phyloP scores from a whole-genome alignment of 2,888 invertebrate genomes.

The Sycophila texana region DNA sequence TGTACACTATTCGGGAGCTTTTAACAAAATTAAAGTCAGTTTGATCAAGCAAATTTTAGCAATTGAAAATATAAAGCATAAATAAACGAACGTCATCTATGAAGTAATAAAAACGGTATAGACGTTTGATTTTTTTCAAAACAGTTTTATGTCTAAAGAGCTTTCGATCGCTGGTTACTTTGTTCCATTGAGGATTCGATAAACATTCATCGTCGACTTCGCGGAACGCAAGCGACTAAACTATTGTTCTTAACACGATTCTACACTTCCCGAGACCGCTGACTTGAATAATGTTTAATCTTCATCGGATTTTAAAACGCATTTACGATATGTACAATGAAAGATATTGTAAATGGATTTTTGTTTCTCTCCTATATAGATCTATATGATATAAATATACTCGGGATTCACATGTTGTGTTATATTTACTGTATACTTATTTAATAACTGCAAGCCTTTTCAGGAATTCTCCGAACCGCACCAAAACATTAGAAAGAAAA shows the following conservation, averaged over 20 bases:
- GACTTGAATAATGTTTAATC: slow-evolving; percentile 53
- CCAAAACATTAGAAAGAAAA: slow-evolving; percentile 47
- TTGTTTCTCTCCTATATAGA: slow-evolving; percentile 27
- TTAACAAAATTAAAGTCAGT: slow-evolving; percentile 4
- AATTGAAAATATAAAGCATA: slow-evolving; percentile 28
- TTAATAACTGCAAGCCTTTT: slow-evolving; percentile 48
- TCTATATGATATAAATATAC: slow-evolving; percentile 52
- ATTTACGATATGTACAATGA: slow-evolving; percentile 74
- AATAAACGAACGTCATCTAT: slow-evolving; percentile 26
- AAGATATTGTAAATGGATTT: slow-evolving; percentile 64
- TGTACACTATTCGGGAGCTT: neutral
- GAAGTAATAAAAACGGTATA: slow-evolving; percentile 32
- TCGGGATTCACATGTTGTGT: slow-evolving; percentile 50
- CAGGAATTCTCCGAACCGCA: slow-evolving; percentile 41
- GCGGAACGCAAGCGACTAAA: slow-evolving; percentile 49
- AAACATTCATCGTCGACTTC: slow-evolving; percentile 48
- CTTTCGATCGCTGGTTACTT: slow-evolving; percentile 31
- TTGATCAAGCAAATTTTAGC: slow-evolving; percentile 4
- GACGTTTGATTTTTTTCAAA: slow-evolving; percentile 16
- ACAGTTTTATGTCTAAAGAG: slow-evolving; percentile 13
- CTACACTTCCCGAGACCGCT: slow-evolving; percentile 53
- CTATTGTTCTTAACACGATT: slow-evolving; percentile 49
- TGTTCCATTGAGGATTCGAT: slow-evolving; percentile 40
- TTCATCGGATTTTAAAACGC: slow-evolving; percentile 63
- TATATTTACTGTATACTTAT: slow-evolving; percentile 48